Conservation (phyloP, 2,113 vertebrate genomes). For the Eublepharis macularius region DNA sequence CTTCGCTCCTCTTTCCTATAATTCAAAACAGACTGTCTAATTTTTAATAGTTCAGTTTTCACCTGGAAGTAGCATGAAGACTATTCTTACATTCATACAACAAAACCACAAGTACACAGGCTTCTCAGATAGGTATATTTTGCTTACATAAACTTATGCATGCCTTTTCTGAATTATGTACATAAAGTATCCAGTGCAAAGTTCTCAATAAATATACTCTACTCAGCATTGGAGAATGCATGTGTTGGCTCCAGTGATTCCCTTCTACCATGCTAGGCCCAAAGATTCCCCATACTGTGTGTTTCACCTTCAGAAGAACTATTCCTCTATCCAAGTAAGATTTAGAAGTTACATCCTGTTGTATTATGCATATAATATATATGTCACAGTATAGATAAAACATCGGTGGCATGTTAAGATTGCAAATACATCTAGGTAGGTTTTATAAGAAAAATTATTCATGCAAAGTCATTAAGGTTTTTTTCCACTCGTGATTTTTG, state of each 20-base stretch:
- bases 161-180: no score
- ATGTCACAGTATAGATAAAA: not conserved
- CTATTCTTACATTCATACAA: not conserved
- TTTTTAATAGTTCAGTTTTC: not conserved
- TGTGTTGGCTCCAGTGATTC: no score
- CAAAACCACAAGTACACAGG: not conserved
- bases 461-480: not conserved
- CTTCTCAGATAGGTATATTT: not conserved
- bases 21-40: no score
- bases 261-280: no score
- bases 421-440: not conserved
- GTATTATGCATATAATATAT: no score
- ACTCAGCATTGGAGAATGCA: not conserved
- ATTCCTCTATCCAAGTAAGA: no score
- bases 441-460: not conserved
- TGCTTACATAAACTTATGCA: not conserved
- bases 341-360: no score
- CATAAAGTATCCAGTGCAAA: not conserved
- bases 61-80: not conserved
- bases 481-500: no score
- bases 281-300: no score
- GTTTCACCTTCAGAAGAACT: no score
- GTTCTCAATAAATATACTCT: not conserved
- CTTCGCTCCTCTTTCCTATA: no score
- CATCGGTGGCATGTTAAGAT: not conserved